phyloP scores from a whole-genome alignment of 2,888 invertebrate genomes.

The Hyppa rectilinea region DNA sequence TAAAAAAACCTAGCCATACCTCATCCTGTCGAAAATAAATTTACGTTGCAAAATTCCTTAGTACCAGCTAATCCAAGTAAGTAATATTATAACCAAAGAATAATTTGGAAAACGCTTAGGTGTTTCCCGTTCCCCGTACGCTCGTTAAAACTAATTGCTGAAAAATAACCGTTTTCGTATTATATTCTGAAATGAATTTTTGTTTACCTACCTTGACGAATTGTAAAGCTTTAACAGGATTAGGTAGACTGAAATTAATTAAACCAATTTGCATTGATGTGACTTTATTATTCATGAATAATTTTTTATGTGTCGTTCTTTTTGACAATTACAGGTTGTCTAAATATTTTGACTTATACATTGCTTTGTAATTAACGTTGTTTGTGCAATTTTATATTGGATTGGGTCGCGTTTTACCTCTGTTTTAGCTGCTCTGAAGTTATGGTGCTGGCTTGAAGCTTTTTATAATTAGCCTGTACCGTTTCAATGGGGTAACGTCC shows the following conservation, averaged over 20 bases:
- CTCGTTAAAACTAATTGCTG: conserved; percentile 72
- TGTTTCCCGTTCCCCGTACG: conserved; percentile 46
- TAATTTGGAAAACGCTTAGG: conserved; percentile 53
- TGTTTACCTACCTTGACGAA: conserved; percentile 72
- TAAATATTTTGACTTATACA: conserved; percentile 37
- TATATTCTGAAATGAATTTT: conserved; percentile 71
- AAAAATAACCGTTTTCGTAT: conserved; percentile 66
- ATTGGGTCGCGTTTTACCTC: neutral
- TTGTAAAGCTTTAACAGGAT: conserved; percentile 55
- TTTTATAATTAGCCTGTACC: neutral
- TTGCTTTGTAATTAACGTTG: conserved; percentile 7
- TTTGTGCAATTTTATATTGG: neutral
- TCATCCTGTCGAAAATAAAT: conserved; percentile 8
- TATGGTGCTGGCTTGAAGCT: neutral
- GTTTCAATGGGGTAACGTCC: neutral
- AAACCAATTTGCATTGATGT: conserved; percentile 59
- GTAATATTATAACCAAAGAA: conserved; percentile 51
- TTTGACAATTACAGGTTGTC: conserved; percentile 1
- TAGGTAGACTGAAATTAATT: conserved; percentile 52
- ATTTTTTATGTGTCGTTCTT: conserved; percentile 39
- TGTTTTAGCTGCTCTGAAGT: neutral
- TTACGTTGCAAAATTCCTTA: conserved; percentile 21
- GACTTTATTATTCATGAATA: conserved; percentile 50
- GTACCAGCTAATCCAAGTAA: conserved; percentile 59
- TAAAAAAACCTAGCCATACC: neutral